Evolutionary conservation across 2,888 invertebrate species (phyloP), one percentile per base, ranked within the genome.

Genomic region (Plutella xylostella): DNA sequence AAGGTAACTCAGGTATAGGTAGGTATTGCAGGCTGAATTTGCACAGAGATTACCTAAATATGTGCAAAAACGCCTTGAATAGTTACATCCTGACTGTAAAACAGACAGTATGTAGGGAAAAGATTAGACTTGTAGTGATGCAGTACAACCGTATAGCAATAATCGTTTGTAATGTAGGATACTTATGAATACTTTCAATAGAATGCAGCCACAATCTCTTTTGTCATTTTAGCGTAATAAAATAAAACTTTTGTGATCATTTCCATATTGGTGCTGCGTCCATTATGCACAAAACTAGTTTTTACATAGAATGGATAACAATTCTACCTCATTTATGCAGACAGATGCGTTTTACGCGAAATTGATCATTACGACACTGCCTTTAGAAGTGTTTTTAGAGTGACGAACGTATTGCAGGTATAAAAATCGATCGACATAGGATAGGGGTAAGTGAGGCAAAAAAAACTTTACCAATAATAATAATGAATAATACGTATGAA

Each of bases 251-350:
- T 2, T 28, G 28, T 28, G 28, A 28, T 28, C n/a, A n/a, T 28
- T n/a, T 28, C n/a, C n/a, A n/a, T 28, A 39, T 61, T 68, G 69
- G 68, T 70, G 68, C 68, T 70, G 60, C 49, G 54, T 47, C 21
- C 18, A 54, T 56, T 58, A 64, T 72, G 68, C 67, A 67, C 66
- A 65, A 61, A 61, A 51, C 56, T 51, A 55, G 53, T 48, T 54
- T 63, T 56, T 61, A n/a, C 39, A 39, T 39, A 39, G 39, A 39
- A 39, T 53, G 55, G 55, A 63, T 63, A 68, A 72, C 69, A 61
- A 54, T 58, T 68, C 79, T 80, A 80, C 79, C 79, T 79, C 79
- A 78, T 57, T 71, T 72, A 71, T 76, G 75, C 77, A 74, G 77
- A 75, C 66, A 55, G 57, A 65, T 34, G 39, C n/a, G 17, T 25